Percentiles rank a stretch among this genome's conserved stretches.
phyloP scores from a whole-genome alignment of 2,797 vertebrate species.

The Hirundo rustica region DNA sequence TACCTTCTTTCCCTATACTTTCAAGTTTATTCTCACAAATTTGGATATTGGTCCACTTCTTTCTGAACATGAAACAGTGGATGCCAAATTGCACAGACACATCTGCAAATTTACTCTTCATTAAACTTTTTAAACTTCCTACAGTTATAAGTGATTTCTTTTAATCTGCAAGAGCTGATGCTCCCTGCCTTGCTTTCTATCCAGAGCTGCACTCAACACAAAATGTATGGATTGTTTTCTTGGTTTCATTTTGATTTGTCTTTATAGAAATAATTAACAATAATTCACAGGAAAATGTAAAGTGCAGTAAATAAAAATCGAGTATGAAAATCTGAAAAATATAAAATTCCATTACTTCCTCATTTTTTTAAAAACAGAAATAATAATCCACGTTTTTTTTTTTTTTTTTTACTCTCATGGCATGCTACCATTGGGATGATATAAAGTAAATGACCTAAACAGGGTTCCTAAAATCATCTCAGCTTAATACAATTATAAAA shows the following conservation, averaged over 20 bases:
- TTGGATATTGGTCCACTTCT: not conserved
- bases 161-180: not conserved
- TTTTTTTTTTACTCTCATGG: not conserved
- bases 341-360: not conserved
- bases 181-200: not conserved
- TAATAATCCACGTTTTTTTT: not conserved
- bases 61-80: not conserved
- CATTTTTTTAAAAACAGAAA: not conserved
- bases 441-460: not conserved
- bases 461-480: not conserved
- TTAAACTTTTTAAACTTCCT: fast-evolving
- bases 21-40: not conserved
- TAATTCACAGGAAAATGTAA: not conserved
- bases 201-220: not conserved
- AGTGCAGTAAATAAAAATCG: not conserved
- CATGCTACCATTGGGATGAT: not conserved
- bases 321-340: not conserved
- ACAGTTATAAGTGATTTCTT: not conserved
- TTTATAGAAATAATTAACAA: not conserved
- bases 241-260: not conserved
- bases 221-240: not conserved
- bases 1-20: not conserved
- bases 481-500: not conserved
- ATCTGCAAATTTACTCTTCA: not conserved
- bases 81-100: not conserved